phyloP scores from a whole-genome alignment of 2,888 invertebrate species.

The Megamerina dolium region DNA sequence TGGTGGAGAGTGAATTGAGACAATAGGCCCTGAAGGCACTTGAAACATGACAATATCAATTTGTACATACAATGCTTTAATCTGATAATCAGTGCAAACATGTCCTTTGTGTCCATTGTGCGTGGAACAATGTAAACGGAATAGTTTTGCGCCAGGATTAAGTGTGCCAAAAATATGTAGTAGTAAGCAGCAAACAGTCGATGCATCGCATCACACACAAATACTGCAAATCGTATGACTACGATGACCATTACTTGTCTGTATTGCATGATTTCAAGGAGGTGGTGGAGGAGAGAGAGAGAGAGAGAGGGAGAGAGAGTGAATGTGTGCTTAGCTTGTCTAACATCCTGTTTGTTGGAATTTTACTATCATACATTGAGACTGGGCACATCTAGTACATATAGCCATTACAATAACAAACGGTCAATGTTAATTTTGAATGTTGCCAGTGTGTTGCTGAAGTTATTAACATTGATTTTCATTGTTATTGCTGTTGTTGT shows the following conservation, averaged over 20 bases:
- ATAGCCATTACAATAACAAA: not conserved
- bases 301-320: too few relatives aligned
- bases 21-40: slow-evolving; percentile 31
- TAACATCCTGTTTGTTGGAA: too few relatives aligned
- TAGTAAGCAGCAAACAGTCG: too few relatives aligned
- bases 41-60: slow-evolving; percentile 50
- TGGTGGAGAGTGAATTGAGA: slow-evolving; percentile 10
- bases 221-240: not conserved
- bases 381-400: too few relatives aligned
- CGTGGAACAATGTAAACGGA: slow-evolving; percentile 43
- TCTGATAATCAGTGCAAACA: slow-evolving; percentile 50
- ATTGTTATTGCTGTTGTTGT: too few relatives aligned
- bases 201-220: not conserved
- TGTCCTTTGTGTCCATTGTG: slow-evolving; percentile 48
- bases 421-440: not conserved
- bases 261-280: too few relatives aligned
- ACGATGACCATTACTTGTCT: not conserved
- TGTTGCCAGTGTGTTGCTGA: not conserved
- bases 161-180: slow-evolving; percentile 24
- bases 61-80: slow-evolving; percentile 49
- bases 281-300: too few relatives aligned
- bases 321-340: too few relatives aligned
- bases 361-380: too few relatives aligned
- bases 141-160: slow-evolving; percentile 46
- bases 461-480: too few relatives aligned